Evolutionary conservation across 1,140 invertebrate species (phyloP), one percentile per base, ranked within the genome.

Genomic region (Centruroides sculpturatus): DNA sequence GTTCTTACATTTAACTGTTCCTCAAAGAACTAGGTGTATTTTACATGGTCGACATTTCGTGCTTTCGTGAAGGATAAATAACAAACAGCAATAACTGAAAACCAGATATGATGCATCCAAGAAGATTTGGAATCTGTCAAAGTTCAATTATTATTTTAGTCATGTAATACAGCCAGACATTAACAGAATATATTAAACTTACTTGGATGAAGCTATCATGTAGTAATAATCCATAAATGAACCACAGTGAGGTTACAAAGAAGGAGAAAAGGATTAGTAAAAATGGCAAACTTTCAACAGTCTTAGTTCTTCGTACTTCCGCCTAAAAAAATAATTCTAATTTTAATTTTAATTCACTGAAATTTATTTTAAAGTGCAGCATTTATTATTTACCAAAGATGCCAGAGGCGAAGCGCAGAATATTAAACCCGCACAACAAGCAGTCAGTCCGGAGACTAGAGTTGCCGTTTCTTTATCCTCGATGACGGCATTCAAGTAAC

Each of bases 271-370:
- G 71, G 71, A 89, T 88, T 62, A 88, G 77, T 36, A 85, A 84
- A 71, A 85, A 85, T 63, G 86, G 86, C 66, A 88, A 76, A 72
- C 81, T 83, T 64, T 88, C 86, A 4, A 85, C 82, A 70, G 78
- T 86, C 70, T 82, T 84, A 10, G 81, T 79, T 73, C 74, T 80
- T 55, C 89, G 78, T 6, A 89, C 86, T 74, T 87, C 82, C 49
- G 76, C 75, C 85, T 88, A 63, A 59, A 74, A 73, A 72, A 67
- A 50, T 5, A 52, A 7, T 10, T 50, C 12, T n/a, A 23, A 23
- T 23, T 23, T 23, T n/a, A 23, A 23, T 23, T 23, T 23, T 23
- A 23, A 23, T 23, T 23, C 23, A 23, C 23, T 23, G 23, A 23
- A 23, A 23, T 23, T 23, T 23, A 23, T 23, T 23, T 23, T 23